Evolutionary conservation across 2,797 vertebrate species (phyloP), one percentile per base, ranked within the genome.

Genomic region (Anabacerthia variegaticeps): DNA sequence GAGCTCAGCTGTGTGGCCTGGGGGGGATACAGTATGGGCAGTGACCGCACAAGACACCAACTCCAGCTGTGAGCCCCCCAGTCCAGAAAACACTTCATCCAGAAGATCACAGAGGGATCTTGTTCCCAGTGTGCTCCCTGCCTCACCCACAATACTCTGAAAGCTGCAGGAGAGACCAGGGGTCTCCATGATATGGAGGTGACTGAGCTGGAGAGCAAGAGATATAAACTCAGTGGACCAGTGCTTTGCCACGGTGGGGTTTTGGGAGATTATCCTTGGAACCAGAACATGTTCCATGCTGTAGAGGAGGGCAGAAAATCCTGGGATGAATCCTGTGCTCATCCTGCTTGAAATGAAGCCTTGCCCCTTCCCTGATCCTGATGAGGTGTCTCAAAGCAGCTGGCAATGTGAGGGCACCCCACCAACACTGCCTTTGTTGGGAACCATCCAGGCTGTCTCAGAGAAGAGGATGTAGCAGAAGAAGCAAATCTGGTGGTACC

Each of bases 121-220:
- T 82, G 82, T 22, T 43, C 68, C 66, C 55, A 41, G 15, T 3
- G 1, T 0, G 1, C 48, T 30, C 44, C 43, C 44, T 72, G 84
- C 21, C 46, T 46, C 5, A 1, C 4, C 4, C 67, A 76, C 46
- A 66, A 2, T 14, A 20, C 8, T 1, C 13, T 63, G 24, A 32
- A 34, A 72, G 52, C 46, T 58, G 48, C 75, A 36, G 22, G 24
- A 46, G 26, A 30, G 12, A 49, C 32, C 1, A 2, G 34, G 15
- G 23, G 18, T 7, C 55, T 69, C 27, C 2, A 0, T 1, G 6
- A 23, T 4, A n/a, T 20, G 41, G 3, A 72, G 41, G 9, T 41
- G 34, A 19, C 54, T 44, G 54, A 68, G 34, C 41, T 90, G 68
- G 51, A 73, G n/a, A 66, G 49, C 3, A 5, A 41, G 30, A 89